phyloP scores from a whole-genome alignment of 2,113 vertebrate genomes.

The Oceanodroma tethys region DNA sequence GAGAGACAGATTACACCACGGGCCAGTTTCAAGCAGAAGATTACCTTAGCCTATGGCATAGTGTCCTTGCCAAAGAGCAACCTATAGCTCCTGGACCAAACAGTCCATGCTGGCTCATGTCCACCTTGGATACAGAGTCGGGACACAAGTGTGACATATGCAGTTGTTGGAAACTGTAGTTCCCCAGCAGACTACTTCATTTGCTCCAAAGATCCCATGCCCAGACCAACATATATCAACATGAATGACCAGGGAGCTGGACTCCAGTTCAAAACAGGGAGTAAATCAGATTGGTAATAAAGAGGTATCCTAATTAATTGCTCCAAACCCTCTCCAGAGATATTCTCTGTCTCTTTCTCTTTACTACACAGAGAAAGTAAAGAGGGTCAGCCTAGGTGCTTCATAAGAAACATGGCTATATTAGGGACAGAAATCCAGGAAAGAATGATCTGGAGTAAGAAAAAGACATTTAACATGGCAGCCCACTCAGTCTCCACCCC shows the following conservation, averaged over 20 bases:
- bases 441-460: background rate
- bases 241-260: background rate
- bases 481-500: background rate
- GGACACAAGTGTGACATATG: background rate
- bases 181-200: background rate
- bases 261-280: background rate
- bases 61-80: background rate
- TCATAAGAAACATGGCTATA: background rate
- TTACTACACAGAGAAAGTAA: background rate
- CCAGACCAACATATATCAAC: background rate
- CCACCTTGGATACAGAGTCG: background rate
- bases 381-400: background rate
- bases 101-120: background rate
- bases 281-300: background rate
- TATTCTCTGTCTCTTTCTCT: background rate
- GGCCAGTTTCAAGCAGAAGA: background rate
- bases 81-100: background rate
- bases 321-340: background rate
- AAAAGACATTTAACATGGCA: background rate
- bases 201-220: background rate
- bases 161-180: background rate
- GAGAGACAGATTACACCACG: background rate
- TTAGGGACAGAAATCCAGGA: background rate
- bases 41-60: background rate
- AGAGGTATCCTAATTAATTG: background rate